Evolutionary conservation across 2,888 invertebrate genomes (phyloP), one percentile per base, ranked within the genome.

Genomic region (Machimus atricapillus): DNA sequence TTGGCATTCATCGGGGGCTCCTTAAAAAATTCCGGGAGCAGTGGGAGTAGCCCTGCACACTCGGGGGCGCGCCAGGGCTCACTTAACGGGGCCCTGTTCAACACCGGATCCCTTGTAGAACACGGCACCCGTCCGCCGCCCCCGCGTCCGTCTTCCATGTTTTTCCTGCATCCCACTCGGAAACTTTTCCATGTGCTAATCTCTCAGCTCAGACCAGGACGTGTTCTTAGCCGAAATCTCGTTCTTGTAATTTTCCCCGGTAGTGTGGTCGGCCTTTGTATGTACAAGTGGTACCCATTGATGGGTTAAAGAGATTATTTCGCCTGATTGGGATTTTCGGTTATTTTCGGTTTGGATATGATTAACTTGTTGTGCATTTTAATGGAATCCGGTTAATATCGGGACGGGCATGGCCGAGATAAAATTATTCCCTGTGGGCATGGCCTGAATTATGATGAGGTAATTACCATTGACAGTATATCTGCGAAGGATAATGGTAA

Each of bases 341-440:
- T 86, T 86, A 87, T 88, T 87, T 87, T 88, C 86, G 87, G 85
- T 81, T 66, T 87, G 85, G 87, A 88, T 88, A 87, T 87, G 88
- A 88, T 88, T 88, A 88, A 87, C 88, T 88, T 88, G 88, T 87
- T 87, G 87, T 87, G 87, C 88, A 88, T 88, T 88, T 88, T 88
- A 87, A 88, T 87, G 87, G 88, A 87, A 88, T 87, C 87, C 74
- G 87, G 87, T 86, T 87, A 88, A 86, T 87, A 86, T 78, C 83
- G 37, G 76, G 74, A 19, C 74, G 87, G 81, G 78, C 86, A 82
- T 82, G 85, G 83, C 79, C 78, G 73, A 74, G 46, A 88, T 88
- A 87, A 86, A 56, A 88, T 86, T 87, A 88, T 86, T 76, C 82
- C 83, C 76, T 37, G 52, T 19, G 87, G 77, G 46, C 87, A 87